phyloP scores from a whole-genome alignment of 92 coral and sea anemone genomes.

The Parazoanthus swiftii region DNA sequence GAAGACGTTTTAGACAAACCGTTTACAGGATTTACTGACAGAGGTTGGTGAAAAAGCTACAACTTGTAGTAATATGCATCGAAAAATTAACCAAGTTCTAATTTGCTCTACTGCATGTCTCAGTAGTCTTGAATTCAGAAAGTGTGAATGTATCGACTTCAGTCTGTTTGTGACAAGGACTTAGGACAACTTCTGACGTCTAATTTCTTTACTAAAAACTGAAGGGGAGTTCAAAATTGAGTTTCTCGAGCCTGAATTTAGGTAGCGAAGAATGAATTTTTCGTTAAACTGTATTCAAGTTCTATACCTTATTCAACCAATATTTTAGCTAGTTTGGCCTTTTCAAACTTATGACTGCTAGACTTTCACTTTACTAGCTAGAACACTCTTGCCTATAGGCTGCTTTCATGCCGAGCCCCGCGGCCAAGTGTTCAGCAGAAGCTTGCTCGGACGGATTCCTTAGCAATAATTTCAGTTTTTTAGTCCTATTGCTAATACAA shows the following conservation, averaged over 20 bases:
- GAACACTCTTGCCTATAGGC: not conserved
- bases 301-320: not conserved
- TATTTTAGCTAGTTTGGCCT: not conserved
- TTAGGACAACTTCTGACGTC: not conserved
- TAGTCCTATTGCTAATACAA: not conserved
- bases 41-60: slow-evolving; percentile 3
- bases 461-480: not conserved
- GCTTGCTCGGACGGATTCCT: not conserved
- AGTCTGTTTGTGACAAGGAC: not conserved
- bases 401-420: not conserved
- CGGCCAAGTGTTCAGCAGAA: not conserved
- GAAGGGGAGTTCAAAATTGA: not conserved
- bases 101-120: not conserved
- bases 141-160: not conserved
- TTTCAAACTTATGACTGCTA: not conserved
- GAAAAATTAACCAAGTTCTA: not conserved
- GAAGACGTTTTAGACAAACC: slow-evolving; percentile 24
- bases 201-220: not conserved
- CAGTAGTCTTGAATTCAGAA: not conserved
- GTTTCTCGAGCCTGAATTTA: not conserved
- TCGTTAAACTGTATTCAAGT: not conserved
- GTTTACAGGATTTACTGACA: slow-evolving; percentile 24
- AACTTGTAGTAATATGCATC: not conserved
- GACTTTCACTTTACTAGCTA: not conserved
- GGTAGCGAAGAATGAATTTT: too few species aligned